phyloP scores from a whole-genome alignment of 2,797 vertebrate genomes.

The Tauraco hartlaubi region DNA sequence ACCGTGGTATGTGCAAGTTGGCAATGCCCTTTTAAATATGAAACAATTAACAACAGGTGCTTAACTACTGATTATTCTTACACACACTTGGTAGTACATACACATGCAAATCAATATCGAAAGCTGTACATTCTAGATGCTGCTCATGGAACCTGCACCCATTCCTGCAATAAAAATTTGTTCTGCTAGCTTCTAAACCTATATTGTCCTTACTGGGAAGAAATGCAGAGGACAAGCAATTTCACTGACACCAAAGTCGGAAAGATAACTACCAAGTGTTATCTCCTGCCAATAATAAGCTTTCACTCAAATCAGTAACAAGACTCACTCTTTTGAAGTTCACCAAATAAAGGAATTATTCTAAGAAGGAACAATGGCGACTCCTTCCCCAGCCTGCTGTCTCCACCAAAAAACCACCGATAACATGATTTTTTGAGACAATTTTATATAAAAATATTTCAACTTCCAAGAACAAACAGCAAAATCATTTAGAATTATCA shows the following conservation, averaged over 20 bases:
- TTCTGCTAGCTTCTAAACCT: not conserved
- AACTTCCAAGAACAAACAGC: not conserved
- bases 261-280: not conserved
- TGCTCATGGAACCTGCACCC: not conserved
- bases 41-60: not conserved
- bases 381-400: not conserved
- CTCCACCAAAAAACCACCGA: not conserved
- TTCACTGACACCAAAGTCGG: not conserved
- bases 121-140: not conserved
- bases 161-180: not conserved
- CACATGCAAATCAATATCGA: fast-evolving
- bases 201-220: not conserved
- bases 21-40: not conserved
- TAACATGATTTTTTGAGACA: not conserved
- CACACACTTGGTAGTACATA: not conserved
- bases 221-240: not conserved
- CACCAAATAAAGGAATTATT: not conserved
- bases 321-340: not conserved
- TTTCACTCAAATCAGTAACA: not conserved
- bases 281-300: not conserved
- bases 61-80: not conserved
- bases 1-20: not conserved
- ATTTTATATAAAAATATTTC: not conserved
- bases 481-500: not conserved
- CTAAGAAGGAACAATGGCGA: not conserved